Percentiles rank a stretch among this genome's conserved stretches.
These are phyloP conservation scores for Psammodynastes pulverulentus DNA, from an alignment of 2,113 vertebrate genomes.

Conservation along the genomic window DNA sequence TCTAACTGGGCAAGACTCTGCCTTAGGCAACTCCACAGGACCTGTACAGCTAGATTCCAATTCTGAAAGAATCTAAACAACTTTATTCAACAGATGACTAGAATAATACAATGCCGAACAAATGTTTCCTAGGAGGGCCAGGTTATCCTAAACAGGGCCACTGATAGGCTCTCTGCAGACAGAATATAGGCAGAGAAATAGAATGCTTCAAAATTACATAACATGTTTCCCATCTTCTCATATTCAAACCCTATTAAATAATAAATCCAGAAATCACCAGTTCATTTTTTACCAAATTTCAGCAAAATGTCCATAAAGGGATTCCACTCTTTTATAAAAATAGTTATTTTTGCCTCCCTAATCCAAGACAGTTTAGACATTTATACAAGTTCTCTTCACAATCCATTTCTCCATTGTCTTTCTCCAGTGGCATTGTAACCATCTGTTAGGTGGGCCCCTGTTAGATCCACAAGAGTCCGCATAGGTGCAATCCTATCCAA, in stretches of 20 bases:
- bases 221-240: neutral
- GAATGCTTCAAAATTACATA: neutral
- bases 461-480: neutral
- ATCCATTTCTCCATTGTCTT: neutral
- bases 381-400: neutral
- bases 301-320: neutral
- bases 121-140: neutral
- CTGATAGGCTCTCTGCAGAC: neutral
- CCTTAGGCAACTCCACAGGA: neutral
- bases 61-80: neutral
- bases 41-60: neutral
- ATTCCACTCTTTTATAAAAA: neutral
- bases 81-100: neutral
- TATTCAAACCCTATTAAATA: neutral
- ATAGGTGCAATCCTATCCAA: neutral
- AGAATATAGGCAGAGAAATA: neutral
- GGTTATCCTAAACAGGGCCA: neutral
- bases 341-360: neutral
- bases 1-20: neutral
- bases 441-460: neutral
- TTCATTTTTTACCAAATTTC: neutral
- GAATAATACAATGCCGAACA: neutral
- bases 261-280: neutral
- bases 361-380: neutral
- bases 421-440: neutral